Evolutionary conservation across 1,140 invertebrate species (phyloP), one percentile per base, ranked within the genome.

Genomic region (Bombus terrestris): DNA sequence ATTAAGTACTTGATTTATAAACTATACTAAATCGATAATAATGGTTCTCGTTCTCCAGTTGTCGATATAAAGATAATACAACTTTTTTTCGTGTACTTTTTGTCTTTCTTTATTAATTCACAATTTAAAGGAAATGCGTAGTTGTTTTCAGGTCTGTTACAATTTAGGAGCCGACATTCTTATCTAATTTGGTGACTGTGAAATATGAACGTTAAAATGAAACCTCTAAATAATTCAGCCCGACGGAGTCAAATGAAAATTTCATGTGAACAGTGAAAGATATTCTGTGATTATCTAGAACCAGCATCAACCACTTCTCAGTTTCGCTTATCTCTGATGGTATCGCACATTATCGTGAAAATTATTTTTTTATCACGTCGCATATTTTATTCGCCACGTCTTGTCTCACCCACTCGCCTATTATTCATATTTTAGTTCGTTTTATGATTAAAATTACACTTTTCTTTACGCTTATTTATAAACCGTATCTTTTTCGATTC

Each of bases 191-290:
- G 32, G 32, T 25, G 25, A 25, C 47, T 22, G 25, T 77, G 59
- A 78, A 78, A 77, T 77, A 77, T 64, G 75, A 39, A 32, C n/a
- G 37, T 32, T 15, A n/a, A 78, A 78, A 78, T 41, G 59, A 78
- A 64, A 64, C 28, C 76, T 25, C 18, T 32, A 64, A 78, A 78
- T 78, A 78, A 78, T 78, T 62, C 37, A 78, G 15, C 3, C 28
- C 3, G 28, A 2, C 76, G 10, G 57, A 22, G 15, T 6, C 37
- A 6, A 78, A 78, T 77, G 75, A 77, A 62, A 77, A 64, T 78
- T 78, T 64, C 37, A 78, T 28, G 47, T 25, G 32, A 64, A 64
- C 57, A 41, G 71, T 73, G 41, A 73, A 43, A 32, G 76, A 41
- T 32, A 32, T n/a, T 25, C 59, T 1, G 3, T n/a, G 37, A n/a